Base-by-base conservation (phyloP, 2,113 vertebrate genomes). In the Himantopus leucocephalus region DNA sequence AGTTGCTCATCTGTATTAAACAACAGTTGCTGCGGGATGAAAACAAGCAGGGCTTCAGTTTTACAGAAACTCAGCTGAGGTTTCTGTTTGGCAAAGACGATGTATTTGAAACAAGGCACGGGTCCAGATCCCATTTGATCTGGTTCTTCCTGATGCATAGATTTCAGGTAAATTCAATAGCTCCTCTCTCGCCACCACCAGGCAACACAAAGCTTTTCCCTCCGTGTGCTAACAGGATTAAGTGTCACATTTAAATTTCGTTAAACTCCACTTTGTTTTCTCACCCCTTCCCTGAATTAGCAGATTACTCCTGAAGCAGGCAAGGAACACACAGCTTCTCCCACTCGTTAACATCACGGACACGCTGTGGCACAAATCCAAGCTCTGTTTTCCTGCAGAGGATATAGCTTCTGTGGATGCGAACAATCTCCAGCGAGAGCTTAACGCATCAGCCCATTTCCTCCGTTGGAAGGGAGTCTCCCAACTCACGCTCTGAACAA, bases 381-480 rank as follows among this genome's bases (percentile, higher is more conserved):
- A 63, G 91, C 90, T 85, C 95, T 74, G 63, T 92, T 97, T 97
- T 97, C 92, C 85, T 94, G 97, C 94, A 95, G 93, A 99, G 98
- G 98, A 98, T 96, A 97, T 72, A 97, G 97, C 97, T 97, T 98
- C 98, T 95, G 97, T 97, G 94, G 92, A 97, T 97, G 97, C 86
- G 96, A 98, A 97, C 96, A 88, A 95, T 97, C 94, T 95, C 92
- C 94, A 98, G 97, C 53, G 7, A 97, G 92, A 98, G 97, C 97
- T 96, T 90, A 94, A 95, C 80, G 97, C 97, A 97, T 97, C 95
- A 41, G 92, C 85, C 94, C 88, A 97, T 97, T 98, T 98, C 98
- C 98, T 98, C 91, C 93, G 43, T 85, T 98, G 97, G 96, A 98
- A 98, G 98, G 98, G 98, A 98, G 97, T 96, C 92, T 98, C 97